phyloP scores from a whole-genome alignment of 2,113 vertebrate genomes.

The Mesocricetus auratus region DNA sequence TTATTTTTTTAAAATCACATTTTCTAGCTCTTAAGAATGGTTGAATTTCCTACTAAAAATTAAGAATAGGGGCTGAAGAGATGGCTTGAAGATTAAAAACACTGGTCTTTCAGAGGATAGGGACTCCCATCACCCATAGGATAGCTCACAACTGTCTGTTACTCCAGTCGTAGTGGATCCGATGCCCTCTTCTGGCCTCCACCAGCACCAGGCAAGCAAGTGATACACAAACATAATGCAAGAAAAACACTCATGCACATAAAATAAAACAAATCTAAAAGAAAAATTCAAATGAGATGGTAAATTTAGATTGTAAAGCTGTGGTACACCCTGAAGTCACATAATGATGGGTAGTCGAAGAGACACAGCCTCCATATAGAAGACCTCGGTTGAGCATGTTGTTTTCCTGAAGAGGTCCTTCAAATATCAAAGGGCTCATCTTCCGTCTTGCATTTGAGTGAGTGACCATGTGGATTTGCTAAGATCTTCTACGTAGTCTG shows the following conservation, averaged over 20 bases:
- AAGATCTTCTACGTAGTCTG: background rate
- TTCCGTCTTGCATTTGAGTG: background rate
- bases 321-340: background rate
- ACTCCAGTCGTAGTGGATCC: background rate
- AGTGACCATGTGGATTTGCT: background rate
- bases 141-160: background rate
- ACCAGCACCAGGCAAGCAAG: background rate
- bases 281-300: background rate
- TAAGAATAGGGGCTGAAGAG: background rate
- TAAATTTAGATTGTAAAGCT: background rate
- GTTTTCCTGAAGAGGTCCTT: background rate
- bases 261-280: background rate
- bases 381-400: background rate
- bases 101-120: background rate
- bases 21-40: constrained; percentile 19
- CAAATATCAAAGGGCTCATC: background rate
- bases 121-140: background rate
- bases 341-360: background rate
- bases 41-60: constrained; percentile 40
- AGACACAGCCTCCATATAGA: background rate
- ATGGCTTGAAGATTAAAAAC: background rate
- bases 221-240: background rate
- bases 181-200: background rate
- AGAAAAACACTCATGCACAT: background rate
- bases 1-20: background rate